Base-by-base conservation (phyloP, 1,140 invertebrate species). In the Wiebesia pumilae region DNA sequence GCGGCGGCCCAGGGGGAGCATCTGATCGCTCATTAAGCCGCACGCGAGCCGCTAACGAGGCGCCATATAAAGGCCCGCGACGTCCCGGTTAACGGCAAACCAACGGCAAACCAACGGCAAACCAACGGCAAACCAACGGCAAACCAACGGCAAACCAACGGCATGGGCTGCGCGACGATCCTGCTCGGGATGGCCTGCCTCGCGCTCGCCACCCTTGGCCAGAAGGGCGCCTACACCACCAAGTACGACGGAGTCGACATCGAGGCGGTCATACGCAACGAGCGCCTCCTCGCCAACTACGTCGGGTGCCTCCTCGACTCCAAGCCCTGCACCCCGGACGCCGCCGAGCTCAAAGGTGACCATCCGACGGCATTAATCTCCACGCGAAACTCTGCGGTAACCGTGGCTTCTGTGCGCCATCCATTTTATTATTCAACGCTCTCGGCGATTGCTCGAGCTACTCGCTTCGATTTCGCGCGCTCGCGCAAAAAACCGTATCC, bases 181-280 rank as follows among this genome's bases (percentile, higher is more conserved):
- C 87, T 73, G 85, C 87, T 77, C 47, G 87, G 87, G 51, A 69
- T 81, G 65, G 87, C 90, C 92, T 58, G 90, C 90, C 21, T 91
- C 90, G 65, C 88, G 54, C 40, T 81, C 75, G 83, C 87, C 43
- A 88, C 90, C 71, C 77, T 89, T 51, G 77, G 47, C 73, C 87
- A 89, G 78, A 93, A 92, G 86, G 40, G 24, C 24, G 38, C 4
- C 38, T 95, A 95, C 87, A 94, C 94, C 6, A 95, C 93, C 14
- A 94, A 94, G 88, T 95, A 94, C 88, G 95, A 95, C 87, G 92
- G 94, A 88, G 86, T 95, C 65, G 94, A 95, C 88, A 90, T 95
- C 19, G 93, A 95, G 43, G 54, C 89, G 40, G 91, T 95, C n/a
- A 90, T 95, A 67, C 90, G 88, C n/a, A 95, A 92, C 89, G 92